phyloP scores from a whole-genome alignment of 2,888 invertebrate genomes.

The Nephrotoma guestfalica region DNA sequence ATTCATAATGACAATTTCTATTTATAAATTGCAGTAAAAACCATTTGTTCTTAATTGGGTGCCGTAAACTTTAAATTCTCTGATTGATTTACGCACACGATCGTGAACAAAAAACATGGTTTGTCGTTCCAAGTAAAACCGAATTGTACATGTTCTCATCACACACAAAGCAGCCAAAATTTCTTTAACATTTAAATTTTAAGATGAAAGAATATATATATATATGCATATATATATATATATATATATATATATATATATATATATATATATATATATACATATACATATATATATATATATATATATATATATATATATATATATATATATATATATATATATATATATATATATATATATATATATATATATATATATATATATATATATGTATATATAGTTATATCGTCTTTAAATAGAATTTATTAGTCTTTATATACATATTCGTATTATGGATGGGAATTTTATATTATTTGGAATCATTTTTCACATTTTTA shows the following conservation, averaged over 20 bases:
- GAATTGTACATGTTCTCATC: neutral
- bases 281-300: neutral
- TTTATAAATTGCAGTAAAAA: neutral
- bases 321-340: too few species aligned
- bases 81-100: neutral
- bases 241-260: too few species aligned
- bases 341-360: neutral
- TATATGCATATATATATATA: neutral
- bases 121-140: neutral
- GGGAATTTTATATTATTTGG: neutral
- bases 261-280: too few species aligned
- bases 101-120: neutral
- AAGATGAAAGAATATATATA: neutral
- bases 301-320: neutral
- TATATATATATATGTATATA: neutral
- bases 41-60: neutral
- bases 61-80: neutral
- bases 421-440: neutral
- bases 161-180: neutral
- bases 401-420: neutral
- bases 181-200: neutral
- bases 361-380: neutral
- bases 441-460: neutral
- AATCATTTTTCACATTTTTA: neutral
- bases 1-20: neutral